Base-by-base conservation (phyloP, 2,113 vertebrate genomes). In the Pangasianodon hypophthalmus region DNA sequence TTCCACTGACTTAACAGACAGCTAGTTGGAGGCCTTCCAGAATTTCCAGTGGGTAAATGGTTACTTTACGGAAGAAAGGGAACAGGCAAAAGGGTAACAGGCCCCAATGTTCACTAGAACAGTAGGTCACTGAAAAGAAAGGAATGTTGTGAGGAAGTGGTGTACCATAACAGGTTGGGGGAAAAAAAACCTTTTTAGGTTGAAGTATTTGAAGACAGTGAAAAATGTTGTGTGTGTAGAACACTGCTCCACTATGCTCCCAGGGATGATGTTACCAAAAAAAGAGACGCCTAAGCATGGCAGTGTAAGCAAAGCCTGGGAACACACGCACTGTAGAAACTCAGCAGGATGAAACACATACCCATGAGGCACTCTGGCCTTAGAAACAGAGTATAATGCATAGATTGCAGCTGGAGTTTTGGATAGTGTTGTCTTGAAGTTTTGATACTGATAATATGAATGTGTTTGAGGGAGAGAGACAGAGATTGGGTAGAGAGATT, bases 41-140 rank as follows among this genome's bases (percentile, higher is more conserved):
- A 73, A 84, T 96, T 96, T 94, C 97, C 97, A 97, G 96, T 96
- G 97, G 92, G 95, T 96, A 32, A 97, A 96, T 92, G 97, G 97
- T 0, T 97, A 95, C 96, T 94, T 94, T 88, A 89, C 14, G 93
- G 84, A 94, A 95, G 92, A 96, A 97, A 91, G 94, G 93, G 93
- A 95, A 94, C 93, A 93, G 88, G 88, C 90, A 91, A 95, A 90
- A 95, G 26, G 94, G 6, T 96, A 95, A 85, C 37, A 94, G 58
- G 95, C 93, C 77, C 84, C 50, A 71, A 58, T 44, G 75, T 52
- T 79, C 32, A 6, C 62, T 26, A 56, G 60, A 48, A 1, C 19
- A 87, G 24, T 26, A 32, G n/a, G 46, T 67, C 21, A 52, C 9
- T 82, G n/a, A 69, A 62, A 73, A 88, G 80, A 84, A 73, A 7